Evolutionary conservation across 1,140 invertebrate species (phyloP), one percentile per base, ranked within the genome.

Genomic region (Myzus persicae): DNA sequence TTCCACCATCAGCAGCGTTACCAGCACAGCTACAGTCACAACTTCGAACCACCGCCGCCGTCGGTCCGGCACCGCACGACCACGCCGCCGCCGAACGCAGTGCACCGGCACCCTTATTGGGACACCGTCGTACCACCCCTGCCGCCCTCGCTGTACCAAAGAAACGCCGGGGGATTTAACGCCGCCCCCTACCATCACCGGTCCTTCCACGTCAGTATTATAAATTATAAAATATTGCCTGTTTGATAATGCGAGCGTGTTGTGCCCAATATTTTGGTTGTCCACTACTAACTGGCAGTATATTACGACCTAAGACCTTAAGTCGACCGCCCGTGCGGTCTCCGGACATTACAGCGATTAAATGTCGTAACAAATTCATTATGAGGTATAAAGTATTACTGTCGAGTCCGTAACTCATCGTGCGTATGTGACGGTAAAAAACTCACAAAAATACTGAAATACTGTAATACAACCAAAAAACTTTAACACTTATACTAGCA

Each of bases 191-290:
- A 93, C 76, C 91, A 84, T 40, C 81, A 93, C 38, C 91, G 91
- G 46, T 93, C 91, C n/a, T 84, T 85, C 38, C 91, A 93, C 36
- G 91, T 93, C 38, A 93, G 91, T 93, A 93, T 85, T 85, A 85
- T 44, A 85, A 42, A 26, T 84, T 42, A 84, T 42, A n/a, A 31
- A 26, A 46, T 87, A 87, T 87, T 87, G 31, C 31, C 24, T 26
- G 2, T 40, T 40, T 84, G 38, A 40, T 40, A 84, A 40, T 26
- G 5, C 82, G 8, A 22, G 48, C 40, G 42, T 85, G 42, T 42
- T 44, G 38, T 14, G 59, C 59, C 59, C 11, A 76, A 76, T 76
- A 76, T 24, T 67, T 67, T 67, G 59, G 59, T 67, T 31, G 59
- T 3, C 59, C 11, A 67, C 9, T 59, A 59, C 31, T 67, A n/a